Evolutionary conservation across 2,888 invertebrate genomes (phyloP), one percentile per base, ranked within the genome.

Genomic region (Tinea pellionella): DNA sequence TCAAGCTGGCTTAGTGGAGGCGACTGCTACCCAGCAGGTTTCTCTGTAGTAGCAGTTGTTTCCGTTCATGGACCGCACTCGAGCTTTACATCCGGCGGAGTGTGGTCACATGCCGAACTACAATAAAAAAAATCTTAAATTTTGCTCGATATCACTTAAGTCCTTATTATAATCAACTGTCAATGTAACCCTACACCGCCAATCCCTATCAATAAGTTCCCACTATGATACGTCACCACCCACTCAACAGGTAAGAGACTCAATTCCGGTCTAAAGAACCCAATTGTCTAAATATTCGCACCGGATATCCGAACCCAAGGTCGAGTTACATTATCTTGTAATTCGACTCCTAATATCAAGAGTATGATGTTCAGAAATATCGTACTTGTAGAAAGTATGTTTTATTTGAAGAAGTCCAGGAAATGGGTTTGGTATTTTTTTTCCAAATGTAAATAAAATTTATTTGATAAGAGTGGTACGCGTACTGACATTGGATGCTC

Each of bases 281-380:
- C 68, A 68, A 70, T 74, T 75, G 73, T 71, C 71, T 71, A 75
- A 74, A 75, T 72, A 73, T 69, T 69, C 65, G 69, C 69, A 43
- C 62, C 65, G 69, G 68, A 70, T 68, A 67, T 70, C 70, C 64
- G 61, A 56, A 62, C 64, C 66, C 70, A 69, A 53, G 53, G 53
- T 47, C 47, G 13, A 2, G 47, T 47, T 47, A 53, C 19, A 53
- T 24, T 15, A 11, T 18, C 15, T 18, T 15, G 47, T 47, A 47
- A 47, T 13, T 4, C 15, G n/a, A 47, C 47, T 47, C 47, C 18
- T 15, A 13, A 18, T 15, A 42, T 3, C n/a, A n/a, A 12, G 42
- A 42, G 42, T 12, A 42, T 42, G n/a, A 42, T 24, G 24, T 24
- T 3, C 24, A 24, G 24, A 24, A 3, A 24, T 24, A 6, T 24